Base-by-base conservation (phyloP, 2,113 vertebrate species). In the Gallinago paraguaiae region DNA sequence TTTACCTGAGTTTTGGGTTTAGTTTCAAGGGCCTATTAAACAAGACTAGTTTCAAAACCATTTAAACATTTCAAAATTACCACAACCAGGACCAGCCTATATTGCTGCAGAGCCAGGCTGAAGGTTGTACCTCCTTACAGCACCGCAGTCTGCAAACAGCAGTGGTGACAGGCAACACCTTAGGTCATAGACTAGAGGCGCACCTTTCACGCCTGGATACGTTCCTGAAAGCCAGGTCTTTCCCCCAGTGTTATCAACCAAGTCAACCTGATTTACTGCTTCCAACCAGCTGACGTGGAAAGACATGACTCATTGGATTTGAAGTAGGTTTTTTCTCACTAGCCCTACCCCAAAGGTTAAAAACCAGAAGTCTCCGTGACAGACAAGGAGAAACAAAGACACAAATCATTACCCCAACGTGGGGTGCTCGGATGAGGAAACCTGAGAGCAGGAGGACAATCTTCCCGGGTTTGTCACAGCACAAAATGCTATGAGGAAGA, bases 1-100 rank as follows among this genome's bases (percentile, higher is more conserved):
- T 82, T 95, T 59, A 89, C 83, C 90, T 95, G 91, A 94, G 90
- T 83, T 95, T 48, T 96, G 92, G 91, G 95, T 96, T 96, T 96
- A 95, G 95, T 96, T 97, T 97, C 96, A 96, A 96, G 95, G 96
- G 95, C 92, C 93, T 92, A 96, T 81, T 90, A 92, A 93, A 96
- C 69, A 95, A 89, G 83, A 90, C n/a, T 75, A 92, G 50, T 94
- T 93, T 91, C 92, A 84, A 93, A 92, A 86, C 90, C 80, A 84
- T 72, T 95, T 88, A 81, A 93, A 90, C 61, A 35, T 79, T 96
- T 94, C 84, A 31, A 74, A 92, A 94, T 51, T 25, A 97, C 94
- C 96, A 97, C 96, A 96, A 94, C 93, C 95, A 96, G 95, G 90
- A 97, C 90, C 86, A 97, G 95, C 90, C 64, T 90, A 72, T 16